Evolutionary conservation across 2,888 invertebrate species (phyloP).

Genomic region (Yponomeuta evonymella): DNA sequence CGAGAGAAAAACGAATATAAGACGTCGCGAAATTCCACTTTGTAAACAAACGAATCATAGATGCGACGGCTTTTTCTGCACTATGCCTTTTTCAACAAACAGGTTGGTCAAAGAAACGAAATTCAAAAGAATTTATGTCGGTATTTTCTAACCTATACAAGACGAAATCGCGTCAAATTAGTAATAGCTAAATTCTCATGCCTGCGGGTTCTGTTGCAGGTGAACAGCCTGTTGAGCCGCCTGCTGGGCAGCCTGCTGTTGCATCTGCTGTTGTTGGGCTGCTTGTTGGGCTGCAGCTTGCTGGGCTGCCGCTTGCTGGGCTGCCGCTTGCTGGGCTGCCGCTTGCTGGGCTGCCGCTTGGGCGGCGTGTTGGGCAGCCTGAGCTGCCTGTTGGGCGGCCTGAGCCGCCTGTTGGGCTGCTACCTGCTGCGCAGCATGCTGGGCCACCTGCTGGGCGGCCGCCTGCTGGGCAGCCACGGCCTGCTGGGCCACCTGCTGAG

Average conservation of each 20-base stretch:
- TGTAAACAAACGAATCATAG: too few relatives aligned
- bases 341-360: slow-evolving; percentile 35
- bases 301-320: slow-evolving; percentile 31
- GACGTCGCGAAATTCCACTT: too few relatives aligned
- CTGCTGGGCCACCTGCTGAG: slow-evolving; percentile 48
- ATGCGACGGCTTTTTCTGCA: too few relatives aligned
- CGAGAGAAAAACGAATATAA: too few relatives aligned
- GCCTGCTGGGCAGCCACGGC: slow-evolving; percentile 29
- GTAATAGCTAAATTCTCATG: slow-evolving; percentile 90
- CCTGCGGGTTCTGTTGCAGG: slow-evolving; percentile 74
- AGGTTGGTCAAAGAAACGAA: too few relatives aligned
- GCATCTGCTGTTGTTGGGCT: slow-evolving; percentile 36
- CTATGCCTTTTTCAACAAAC: too few relatives aligned
- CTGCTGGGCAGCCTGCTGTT: slow-evolving; percentile 34
- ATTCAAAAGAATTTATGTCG: too few relatives aligned
- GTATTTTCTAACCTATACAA: slow-evolving; percentile 22
- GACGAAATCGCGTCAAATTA: slow-evolving; percentile 77
- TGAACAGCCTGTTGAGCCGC: slow-evolving; percentile 40
- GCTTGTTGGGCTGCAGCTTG: slow-evolving; percentile 44
- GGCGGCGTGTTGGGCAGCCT: slow-evolving; percentile 26
- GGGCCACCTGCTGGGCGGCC: slow-evolving; percentile 18
- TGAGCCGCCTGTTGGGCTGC: slow-evolving; percentile 37
- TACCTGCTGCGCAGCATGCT: slow-evolving; percentile 31
- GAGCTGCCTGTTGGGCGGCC: slow-evolving; percentile 20
- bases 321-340: slow-evolving; percentile 33